Percentiles rank a stretch among this genome's conserved stretches.
phyloP scores from a whole-genome alignment of 1,140 invertebrate genomes.

The Drosophila aff. region DNA sequence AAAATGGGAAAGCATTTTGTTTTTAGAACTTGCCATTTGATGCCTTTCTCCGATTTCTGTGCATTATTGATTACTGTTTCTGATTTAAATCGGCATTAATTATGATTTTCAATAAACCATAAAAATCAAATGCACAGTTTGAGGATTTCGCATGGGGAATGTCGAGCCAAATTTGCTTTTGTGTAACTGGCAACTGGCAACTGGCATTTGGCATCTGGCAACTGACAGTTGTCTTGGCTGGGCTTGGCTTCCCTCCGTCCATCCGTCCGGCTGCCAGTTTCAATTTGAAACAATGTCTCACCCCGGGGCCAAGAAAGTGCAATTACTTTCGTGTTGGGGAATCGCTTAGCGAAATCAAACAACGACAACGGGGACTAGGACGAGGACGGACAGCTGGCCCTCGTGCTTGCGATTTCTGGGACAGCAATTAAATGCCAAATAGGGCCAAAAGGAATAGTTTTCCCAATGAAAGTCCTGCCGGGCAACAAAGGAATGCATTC shows the following conservation, averaged over 20 bases:
- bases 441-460: slow-evolving; percentile 30
- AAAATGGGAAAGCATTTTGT: too few relatives aligned
- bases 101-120: neutral
- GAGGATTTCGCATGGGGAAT: neutral
- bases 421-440: slow-evolving; percentile 44
- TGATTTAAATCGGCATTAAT: neutral
- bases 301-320: slow-evolving; percentile 39
- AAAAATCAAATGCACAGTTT: neutral
- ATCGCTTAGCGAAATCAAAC: slow-evolving; percentile 45
- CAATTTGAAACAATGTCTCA: slow-evolving; percentile 58
- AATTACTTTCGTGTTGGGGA: slow-evolving; percentile 59
- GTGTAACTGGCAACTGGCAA: slow-evolving; percentile 10
- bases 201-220: slow-evolving; percentile 21
- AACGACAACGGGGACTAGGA: neutral
- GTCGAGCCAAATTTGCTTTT: neutral
- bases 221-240: slow-evolving; percentile 19
- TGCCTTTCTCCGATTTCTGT: too few relatives aligned
- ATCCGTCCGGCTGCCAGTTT: slow-evolving; percentile 48
- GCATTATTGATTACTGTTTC: too few relatives aligned
- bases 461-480: slow-evolving; percentile 7
- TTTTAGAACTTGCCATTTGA: too few relatives aligned
- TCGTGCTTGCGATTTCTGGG: slow-evolving; percentile 27
- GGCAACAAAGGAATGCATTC: neutral
- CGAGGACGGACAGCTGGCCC: neutral
- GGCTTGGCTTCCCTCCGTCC: slow-evolving; percentile 3